Conservation (phyloP, 2,888 invertebrate genomes). For the Steinernema carpocapsae region DNA sequence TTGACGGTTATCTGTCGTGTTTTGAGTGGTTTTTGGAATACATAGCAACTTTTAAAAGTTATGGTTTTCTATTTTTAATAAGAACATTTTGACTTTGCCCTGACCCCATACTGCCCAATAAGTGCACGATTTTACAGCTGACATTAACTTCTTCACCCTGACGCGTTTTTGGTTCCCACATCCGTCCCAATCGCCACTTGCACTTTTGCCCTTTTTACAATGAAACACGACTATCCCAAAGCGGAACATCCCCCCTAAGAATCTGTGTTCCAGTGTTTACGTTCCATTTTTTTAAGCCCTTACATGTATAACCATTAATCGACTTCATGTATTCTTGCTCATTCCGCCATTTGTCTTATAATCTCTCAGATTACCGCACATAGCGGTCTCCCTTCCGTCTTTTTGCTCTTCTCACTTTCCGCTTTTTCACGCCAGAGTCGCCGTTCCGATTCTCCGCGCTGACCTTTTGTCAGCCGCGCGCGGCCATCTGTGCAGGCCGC, state of each 20-base stretch:
- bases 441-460: background rate
- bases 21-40: background rate
- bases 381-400: background rate
- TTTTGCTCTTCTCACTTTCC: background rate
- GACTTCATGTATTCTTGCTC: too few relatives aligned
- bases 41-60: background rate
- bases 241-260: background rate
- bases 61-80: too few relatives aligned
- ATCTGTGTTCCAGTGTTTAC: slow-evolving; percentile 19
- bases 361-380: slow-evolving; percentile 18
- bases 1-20: slow-evolving; percentile 10
- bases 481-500: background rate
- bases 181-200: too few relatives aligned
- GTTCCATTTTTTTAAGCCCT: background rate
- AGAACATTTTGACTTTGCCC: too few relatives aligned
- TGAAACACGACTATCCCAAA: too few relatives aligned
- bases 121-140: too few relatives aligned
- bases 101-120: too few relatives aligned
- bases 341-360: background rate
- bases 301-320: too few relatives aligned
- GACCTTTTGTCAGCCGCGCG: slow-evolving; percentile 31
- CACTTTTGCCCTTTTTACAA: too few relatives aligned
- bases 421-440: background rate
- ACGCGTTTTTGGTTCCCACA: background rate
- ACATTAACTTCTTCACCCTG: too few relatives aligned